phyloP scores from a whole-genome alignment of 1,140 invertebrate species.

The Cheumatopsyche charites region DNA sequence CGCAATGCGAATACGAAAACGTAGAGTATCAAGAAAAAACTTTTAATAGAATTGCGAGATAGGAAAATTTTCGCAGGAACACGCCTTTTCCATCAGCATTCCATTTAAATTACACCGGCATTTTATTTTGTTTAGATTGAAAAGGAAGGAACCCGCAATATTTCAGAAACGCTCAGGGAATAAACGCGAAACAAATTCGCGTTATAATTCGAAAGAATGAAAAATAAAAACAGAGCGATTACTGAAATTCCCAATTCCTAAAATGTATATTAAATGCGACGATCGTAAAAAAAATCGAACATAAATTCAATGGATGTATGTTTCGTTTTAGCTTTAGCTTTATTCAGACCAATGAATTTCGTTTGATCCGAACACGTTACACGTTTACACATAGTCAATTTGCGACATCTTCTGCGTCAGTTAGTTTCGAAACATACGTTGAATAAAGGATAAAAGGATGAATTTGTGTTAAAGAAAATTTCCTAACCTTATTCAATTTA shows the following conservation, averaged over 20 bases:
- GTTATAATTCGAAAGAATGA: too few relatives aligned
- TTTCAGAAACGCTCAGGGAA: too few relatives aligned
- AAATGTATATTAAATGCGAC: background rate
- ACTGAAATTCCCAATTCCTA: too few relatives aligned
- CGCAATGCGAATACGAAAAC: background rate
- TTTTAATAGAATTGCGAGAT: conserved; percentile 25
- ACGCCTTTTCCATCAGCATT: conserved; percentile 26
- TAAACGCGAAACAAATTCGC: too few relatives aligned
- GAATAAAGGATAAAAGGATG: too few relatives aligned
- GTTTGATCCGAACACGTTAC: background rate
- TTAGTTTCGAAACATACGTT: background rate
- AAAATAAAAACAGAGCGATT: too few relatives aligned
- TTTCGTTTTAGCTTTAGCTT: conserved; percentile 7
- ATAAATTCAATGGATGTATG: background rate
- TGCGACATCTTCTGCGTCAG: conserved; percentile 15
- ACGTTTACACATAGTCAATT: conserved; percentile 11
- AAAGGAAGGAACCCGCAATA: background rate
- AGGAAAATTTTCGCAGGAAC: conserved; percentile 13
- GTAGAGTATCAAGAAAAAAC: conserved; percentile 6
- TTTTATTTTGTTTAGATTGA: conserved; percentile 22
- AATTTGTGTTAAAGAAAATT: too few relatives aligned
- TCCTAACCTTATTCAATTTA: too few relatives aligned
- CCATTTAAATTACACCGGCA: conserved; percentile 17
- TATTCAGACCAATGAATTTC: conserved; percentile 17
- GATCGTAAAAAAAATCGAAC: background rate